These are phyloP conservation scores for Coronaproctus castanopsis DNA, from an alignment of 2,888 invertebrate species.

Conservation along the genomic window DNA sequence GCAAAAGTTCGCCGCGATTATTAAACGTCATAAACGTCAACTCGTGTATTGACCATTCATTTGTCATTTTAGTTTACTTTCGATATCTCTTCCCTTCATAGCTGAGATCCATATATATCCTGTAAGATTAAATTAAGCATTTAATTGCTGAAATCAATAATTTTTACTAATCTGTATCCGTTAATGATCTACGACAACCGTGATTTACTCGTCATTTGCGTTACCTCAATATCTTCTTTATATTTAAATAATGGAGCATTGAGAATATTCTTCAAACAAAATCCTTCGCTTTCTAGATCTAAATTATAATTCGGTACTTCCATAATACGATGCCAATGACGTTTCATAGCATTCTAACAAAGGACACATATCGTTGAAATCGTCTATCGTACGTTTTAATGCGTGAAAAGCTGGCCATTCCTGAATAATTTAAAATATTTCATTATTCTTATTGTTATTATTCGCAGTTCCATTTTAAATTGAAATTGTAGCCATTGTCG, in stretches of 20 bases:
- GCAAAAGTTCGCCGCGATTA: constrained; percentile 55
- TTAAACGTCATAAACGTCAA: constrained; percentile 55
- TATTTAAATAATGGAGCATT: constrained; percentile 59
- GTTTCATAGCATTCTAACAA: constrained; percentile 59
- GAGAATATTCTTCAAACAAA: constrained; percentile 60
- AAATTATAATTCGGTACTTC: constrained; percentile 41
- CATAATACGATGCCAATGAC: constrained; percentile 49
- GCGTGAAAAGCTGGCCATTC: constrained; percentile 75
- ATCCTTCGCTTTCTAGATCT: constrained; percentile 57
- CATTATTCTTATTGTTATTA: too few species aligned
- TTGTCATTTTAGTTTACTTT: constrained; percentile 59
- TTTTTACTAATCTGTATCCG: too few species aligned
- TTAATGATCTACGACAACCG: too few species aligned
- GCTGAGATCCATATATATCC: constrained; percentile 72
- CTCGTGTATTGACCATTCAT: constrained; percentile 58
- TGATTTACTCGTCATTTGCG: constrained; percentile 2
- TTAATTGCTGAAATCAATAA: too few species aligned
- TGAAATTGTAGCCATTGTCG: too few species aligned
- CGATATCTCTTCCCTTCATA: constrained; percentile 75
- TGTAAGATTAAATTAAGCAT: too few species aligned
- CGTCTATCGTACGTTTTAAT: constrained; percentile 70
- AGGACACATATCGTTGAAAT: constrained; percentile 73
- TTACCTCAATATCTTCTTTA: constrained; percentile 70
- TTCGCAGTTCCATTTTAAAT: too few species aligned
- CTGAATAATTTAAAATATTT: too few species aligned